Evolutionary conservation across 2,113 vertebrate species (phyloP).

Genomic region (Sceloporus tristichus): DNA sequence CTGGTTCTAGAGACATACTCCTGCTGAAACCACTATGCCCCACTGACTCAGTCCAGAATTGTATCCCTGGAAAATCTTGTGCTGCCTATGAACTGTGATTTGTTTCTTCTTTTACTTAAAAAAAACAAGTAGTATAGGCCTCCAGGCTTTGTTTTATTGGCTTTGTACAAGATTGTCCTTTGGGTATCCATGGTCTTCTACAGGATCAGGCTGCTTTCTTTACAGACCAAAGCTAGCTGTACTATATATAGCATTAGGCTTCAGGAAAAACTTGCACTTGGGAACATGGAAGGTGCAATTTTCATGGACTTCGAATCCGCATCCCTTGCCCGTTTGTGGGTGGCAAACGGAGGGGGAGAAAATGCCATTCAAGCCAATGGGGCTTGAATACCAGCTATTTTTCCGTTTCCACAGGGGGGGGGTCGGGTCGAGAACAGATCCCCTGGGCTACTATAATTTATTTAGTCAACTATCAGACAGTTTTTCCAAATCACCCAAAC

Average conservation of each 20-base stretch:
- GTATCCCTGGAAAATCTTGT: neutral
- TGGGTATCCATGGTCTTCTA: too few species aligned
- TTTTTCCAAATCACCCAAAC: slow-evolving; percentile 13
- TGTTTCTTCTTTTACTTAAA: neutral
- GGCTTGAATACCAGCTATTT: too few species aligned
- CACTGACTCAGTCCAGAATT: too few species aligned
- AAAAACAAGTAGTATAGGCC: neutral
- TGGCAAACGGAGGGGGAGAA: too few species aligned
- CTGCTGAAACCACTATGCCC: too few species aligned
- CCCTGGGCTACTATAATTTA: slow-evolving; percentile 3
- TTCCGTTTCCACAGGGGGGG: too few species aligned
- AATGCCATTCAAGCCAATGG: too few species aligned
- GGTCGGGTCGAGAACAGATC: too few species aligned
- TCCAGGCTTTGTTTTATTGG: neutral
- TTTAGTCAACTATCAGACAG: neutral
- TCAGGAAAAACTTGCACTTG: neutral
- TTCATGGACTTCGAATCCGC: too few species aligned
- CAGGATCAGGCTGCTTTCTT: neutral
- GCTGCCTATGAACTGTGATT: neutral
- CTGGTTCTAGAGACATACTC: too few species aligned
- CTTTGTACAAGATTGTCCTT: neutral
- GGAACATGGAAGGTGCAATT: neutral
- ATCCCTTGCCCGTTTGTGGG: too few species aligned
- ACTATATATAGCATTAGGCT: neutral
- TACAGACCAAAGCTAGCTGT: neutral